Base-by-base conservation (phyloP, 2,888 invertebrate species). In the Drosophila recens region DNA sequence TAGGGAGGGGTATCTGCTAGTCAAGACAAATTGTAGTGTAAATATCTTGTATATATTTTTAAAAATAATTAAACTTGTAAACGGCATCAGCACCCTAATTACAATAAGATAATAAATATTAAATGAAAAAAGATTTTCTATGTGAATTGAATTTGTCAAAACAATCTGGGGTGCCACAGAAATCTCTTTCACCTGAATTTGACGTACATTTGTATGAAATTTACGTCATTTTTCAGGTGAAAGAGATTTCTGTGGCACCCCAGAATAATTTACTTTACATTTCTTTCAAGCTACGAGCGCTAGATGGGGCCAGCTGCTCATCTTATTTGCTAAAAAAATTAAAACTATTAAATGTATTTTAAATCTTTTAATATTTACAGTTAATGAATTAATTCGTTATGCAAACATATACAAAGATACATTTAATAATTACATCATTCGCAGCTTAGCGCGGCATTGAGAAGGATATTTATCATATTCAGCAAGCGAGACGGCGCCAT, bases 321-420 rank as follows among this genome's bases (percentile, higher is more conserved):
- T 9, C 3, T 4, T 33, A 15, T 17, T 33, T 17, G 15, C 2
- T 3, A 49, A 6, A 42, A 13, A 17, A 4, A 23, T 30, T 15
- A 20, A n/a, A 17, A 17, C 1, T 34, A 13, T 34, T 17, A 13
- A 49, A 33, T 33, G 1, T 1, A 42, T n/a, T n/a, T n/a, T n/a
- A n/a, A n/a, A n/a, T n/a, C n/a, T n/a, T n/a, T n/a, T n/a, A n/a
- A n/a, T n/a, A n/a, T n/a, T n/a, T 30, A 43, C 20, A 33, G 20
- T 43, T 43, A 54, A 33, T 33, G 42, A 33, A 54, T 42, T 54
- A 33, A 54, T 43, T 9, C 9, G 36, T 20, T 20, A 34, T 46
- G 17, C 27, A 46, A 9, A 46, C 46, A 11, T 30, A 15, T 13
- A 23, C 23, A 23, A 23, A 52, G 15, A 10, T 27, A 40, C 13